Base-by-base conservation (phyloP, 2,113 vertebrate species). In the Tyrannus savana region DNA sequence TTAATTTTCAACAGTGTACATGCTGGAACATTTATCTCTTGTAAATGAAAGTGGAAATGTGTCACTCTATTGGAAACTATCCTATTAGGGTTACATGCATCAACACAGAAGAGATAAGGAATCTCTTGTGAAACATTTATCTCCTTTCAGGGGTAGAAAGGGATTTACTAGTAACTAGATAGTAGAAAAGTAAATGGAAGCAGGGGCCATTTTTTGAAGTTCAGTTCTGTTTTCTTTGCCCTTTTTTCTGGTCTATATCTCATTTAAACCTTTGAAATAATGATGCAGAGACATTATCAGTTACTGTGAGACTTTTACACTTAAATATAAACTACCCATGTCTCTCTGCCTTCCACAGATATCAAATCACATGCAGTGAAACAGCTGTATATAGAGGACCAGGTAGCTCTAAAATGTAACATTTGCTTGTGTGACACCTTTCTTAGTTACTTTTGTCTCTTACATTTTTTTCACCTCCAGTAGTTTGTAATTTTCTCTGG, bases 1-100 rank as follows among this genome's bases (percentile, higher is more conserved):
- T 95, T 97, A 93, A 95, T 96, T 97, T 97, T 82, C 76, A 96
- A 16, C 84, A 35, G 3, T 96, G 59, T 92, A 25, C 84, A 92
- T 94, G 47, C 24, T 93, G 58, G 18, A 93, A 53, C 41, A 95
- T 93, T 96, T 97, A 89, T 94, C 30, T 82, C 14, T 84, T 67
- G 84, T 60, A 93, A 97, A 95, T 89, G n/a, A 88, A 96, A 93
- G 39, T 42, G 37, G 63, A 96, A 96, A 85, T 84, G 15, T 91
- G 35, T 93, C 76, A 94, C 50, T 77, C 19, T 95, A 59, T 87
- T 93, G 53, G 59, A 96, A 97, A 90, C 35, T 94, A 84, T 62
- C 49, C 19, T 64, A 4, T 90, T 78, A 94, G 12, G 13, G 37
- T 96, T 95, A 90, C 46, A 95, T 55, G 67, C 62, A 73, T 39